phyloP scores from a whole-genome alignment of 2,113 vertebrate genomes.

The Forbesichthys papilliferus region DNA sequence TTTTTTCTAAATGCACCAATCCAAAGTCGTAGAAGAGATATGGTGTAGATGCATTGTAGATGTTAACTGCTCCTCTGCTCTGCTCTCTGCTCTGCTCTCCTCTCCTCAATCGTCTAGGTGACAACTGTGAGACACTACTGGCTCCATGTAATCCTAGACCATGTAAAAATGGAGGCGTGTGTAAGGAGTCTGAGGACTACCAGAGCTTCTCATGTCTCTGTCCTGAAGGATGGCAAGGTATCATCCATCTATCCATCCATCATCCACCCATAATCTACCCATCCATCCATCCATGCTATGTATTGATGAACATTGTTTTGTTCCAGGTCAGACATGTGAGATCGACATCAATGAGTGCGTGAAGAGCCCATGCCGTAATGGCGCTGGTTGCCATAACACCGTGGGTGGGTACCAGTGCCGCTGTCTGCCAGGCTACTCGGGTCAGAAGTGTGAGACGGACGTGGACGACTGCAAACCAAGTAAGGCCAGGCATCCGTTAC shows the following conservation, averaged over 20 bases:
- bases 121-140: conserved; percentile 86
- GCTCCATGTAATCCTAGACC: conserved; percentile 87
- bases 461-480: conserved; percentile 92
- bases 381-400: conserved; percentile 88
- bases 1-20: background rate
- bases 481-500: conserved; percentile 68
- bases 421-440: conserved; percentile 84
- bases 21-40: background rate
- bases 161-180: conserved; percentile 88
- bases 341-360: conserved; percentile 94
- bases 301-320: background rate
- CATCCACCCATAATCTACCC: background rate
- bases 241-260: background rate
- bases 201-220: conserved; percentile 94
- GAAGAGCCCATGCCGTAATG: conserved; percentile 86
- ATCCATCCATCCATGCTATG: background rate
- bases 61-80: background rate
- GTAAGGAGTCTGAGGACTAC: conserved; percentile 87
- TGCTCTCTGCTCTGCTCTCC: background rate
- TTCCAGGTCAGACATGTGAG: conserved; percentile 92
- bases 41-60: background rate
- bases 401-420: conserved; percentile 86
- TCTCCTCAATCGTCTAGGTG: conserved; percentile 75
- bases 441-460: conserved; percentile 87
- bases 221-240: conserved; percentile 94